Conservation (phyloP, 2,797 vertebrate genomes). For the Vultur gryphus region DNA sequence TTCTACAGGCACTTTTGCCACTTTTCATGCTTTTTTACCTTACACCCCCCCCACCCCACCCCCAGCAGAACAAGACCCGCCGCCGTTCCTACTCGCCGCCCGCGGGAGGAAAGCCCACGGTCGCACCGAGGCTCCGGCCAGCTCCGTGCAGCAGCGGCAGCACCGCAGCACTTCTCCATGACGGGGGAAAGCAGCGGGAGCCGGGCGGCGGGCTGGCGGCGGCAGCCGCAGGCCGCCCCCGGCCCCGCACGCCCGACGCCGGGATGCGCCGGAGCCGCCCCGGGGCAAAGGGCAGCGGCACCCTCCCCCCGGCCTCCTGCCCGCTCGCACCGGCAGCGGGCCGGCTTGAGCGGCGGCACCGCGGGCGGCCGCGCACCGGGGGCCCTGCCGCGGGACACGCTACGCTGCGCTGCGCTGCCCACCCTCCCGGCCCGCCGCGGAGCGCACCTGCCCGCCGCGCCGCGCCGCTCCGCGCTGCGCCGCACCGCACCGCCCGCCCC, state of each 20-base stretch:
- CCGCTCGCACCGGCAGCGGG: not conserved
- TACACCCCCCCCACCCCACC: too few relatives aligned
- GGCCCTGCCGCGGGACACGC: not conserved
- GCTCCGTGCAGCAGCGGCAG: not conserved
- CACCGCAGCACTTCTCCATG: not conserved
- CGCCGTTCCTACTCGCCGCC: not conserved
- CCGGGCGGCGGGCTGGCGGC: not conserved
- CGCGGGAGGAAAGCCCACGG: not conserved
- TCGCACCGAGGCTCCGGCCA: not conserved
- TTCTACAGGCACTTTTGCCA: not conserved
- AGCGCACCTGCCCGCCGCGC: not conserved
- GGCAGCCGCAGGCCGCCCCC: not conserved
- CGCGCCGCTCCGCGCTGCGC: not conserved
- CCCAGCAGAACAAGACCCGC: not conserved
- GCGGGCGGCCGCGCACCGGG: not conserved
- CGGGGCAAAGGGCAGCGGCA: not conserved
- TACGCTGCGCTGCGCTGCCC: not conserved
- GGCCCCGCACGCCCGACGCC: not conserved
- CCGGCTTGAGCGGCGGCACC: not conserved
- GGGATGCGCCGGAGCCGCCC: not conserved
- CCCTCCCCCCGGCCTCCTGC: not conserved
- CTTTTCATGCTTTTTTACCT: not conserved
- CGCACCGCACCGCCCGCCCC: not conserved
- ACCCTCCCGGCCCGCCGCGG: not conserved
- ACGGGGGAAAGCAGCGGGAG: not conserved